Base-by-base conservation (phyloP, 2,113 vertebrate genomes). In the Prietella phreatophila region DNA sequence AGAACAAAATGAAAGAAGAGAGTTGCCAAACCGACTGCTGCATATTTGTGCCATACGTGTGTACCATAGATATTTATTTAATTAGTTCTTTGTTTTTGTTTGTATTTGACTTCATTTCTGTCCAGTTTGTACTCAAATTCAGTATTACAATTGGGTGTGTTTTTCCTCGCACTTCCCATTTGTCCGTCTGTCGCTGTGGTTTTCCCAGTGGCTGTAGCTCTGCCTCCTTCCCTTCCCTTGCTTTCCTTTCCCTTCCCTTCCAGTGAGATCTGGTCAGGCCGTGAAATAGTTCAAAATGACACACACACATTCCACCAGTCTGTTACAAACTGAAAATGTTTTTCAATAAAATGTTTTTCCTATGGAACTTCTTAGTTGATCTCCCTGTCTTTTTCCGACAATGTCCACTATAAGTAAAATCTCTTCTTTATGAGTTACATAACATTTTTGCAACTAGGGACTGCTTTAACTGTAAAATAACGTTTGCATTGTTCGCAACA, bases 1-100 rank as follows among this genome's bases (percentile, higher is more conserved):
- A 13, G 7, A 25, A 47, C 19, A 92, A 92, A 93, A 91, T 1
- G 86, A 93, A 88, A 94, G 90, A 83, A 91, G 93, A 93, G 91
- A 93, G 91, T 99, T 98, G 97, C 97, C 98, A 99, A 98, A 99
- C 97, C 96, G 94, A 96, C 95, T 95, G 97, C 98, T 97, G 96
- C 97, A 97, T 99, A 97, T 98, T 98, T 98, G 98, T 99, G 97
- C 97, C 97, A 97, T 98, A 97, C 95, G 95, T 97, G 97, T 99
- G 97, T 98, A 97, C 97, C 98, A 98, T 98, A 96, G 96, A 97
- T 99, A 99, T 99, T 99, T 99, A 99, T 99, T 99, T 97, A 97
- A 97, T 94, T 96, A 95, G 96, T 92, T 93, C 88, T 86, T 92
- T 91, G 91, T 86, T 75, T 92, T 85, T 89, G 84, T 93, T 93